Conservation (phyloP, 2,888 invertebrate genomes). For the Laothoe populi region DNA sequence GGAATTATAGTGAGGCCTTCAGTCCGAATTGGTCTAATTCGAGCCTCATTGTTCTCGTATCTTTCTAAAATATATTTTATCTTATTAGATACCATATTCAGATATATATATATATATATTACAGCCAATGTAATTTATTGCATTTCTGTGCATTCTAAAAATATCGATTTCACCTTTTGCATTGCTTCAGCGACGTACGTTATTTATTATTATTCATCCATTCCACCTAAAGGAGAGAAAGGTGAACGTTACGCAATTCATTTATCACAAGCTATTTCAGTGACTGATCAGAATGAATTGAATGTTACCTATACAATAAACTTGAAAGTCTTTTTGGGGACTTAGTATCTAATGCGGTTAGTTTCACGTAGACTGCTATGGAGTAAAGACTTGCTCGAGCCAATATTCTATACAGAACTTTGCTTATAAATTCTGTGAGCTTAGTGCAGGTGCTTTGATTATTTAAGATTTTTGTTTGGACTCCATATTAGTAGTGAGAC, state of each 20-base stretch:
- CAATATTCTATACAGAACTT: neutral
- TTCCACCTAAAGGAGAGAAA: neutral
- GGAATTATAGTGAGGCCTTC: too few species aligned
- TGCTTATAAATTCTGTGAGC: neutral
- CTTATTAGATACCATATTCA: too few species aligned
- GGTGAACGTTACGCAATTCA: neutral
- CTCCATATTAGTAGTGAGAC: neutral
- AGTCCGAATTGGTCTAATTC: too few species aligned
- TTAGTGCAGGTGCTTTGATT: neutral
- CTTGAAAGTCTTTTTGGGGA: neutral
- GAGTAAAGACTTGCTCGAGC: neutral
- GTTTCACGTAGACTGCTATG: neutral
- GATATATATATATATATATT: too few species aligned
- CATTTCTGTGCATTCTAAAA: too few species aligned
- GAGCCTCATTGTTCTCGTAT: too few species aligned
- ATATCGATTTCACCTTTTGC: too few species aligned
- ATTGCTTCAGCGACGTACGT: too few species aligned
- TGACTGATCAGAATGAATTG: constrained; percentile 1
- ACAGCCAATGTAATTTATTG: too few species aligned
- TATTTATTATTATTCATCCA: neutral
- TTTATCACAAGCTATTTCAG: constrained; percentile 2
- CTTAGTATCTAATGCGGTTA: neutral
- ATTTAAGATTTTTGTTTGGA: neutral
- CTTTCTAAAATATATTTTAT: too few species aligned
- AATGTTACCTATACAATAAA: constrained; percentile 7